Base-by-base conservation (phyloP, 2,113 vertebrate genomes). In the Chionodraco myersi region DNA sequence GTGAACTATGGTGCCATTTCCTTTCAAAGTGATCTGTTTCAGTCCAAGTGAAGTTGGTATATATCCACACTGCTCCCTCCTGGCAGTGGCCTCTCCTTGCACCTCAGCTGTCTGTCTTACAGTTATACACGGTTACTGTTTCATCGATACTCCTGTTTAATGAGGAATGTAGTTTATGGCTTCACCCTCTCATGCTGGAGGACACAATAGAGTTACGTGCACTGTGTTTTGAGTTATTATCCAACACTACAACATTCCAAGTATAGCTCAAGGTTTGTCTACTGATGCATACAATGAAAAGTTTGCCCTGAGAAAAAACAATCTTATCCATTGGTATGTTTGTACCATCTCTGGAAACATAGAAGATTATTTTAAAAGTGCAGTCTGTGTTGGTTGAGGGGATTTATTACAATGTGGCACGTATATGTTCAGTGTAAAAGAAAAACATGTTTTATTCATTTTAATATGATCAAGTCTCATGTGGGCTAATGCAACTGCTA, bases 51-150 rank as follows among this genome's bases (percentile, higher is more conserved):
- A 62, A 76, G 66, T 1, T 9, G 76, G 65, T 75, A 21, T 74
- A 82, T 68, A 80, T 77, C 80, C 79, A 90, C 80, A 89, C 80
- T 92, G 89, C 91, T 84, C 86, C 82, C 91, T 93, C 87, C 91
- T 91, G 91, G 91, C 88, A 34, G 72, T 65, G 78, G 72, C 65
- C 75, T 79, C 49, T 86, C 74, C 48, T 86, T 87, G 84, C 92
- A 90, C 70, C 69, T 87, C 60, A 65, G 67, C 60, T 71, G 61
- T 79, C 79, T 75, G 21, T 21, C 21, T 21, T 68, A 47, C 18
- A 65, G 9, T 80, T 71, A 75, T 83, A 72, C 49, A 73, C 56
- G 71, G 74, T 81, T 81, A 86, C 45, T 54, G 62, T 82, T 85
- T 74, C 57, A 69, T 84, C 68, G 49, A 84, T 72, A 80, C 3